phyloP scores from a whole-genome alignment of 1,140 invertebrate species.

The Drosophila lacertosa region DNA sequence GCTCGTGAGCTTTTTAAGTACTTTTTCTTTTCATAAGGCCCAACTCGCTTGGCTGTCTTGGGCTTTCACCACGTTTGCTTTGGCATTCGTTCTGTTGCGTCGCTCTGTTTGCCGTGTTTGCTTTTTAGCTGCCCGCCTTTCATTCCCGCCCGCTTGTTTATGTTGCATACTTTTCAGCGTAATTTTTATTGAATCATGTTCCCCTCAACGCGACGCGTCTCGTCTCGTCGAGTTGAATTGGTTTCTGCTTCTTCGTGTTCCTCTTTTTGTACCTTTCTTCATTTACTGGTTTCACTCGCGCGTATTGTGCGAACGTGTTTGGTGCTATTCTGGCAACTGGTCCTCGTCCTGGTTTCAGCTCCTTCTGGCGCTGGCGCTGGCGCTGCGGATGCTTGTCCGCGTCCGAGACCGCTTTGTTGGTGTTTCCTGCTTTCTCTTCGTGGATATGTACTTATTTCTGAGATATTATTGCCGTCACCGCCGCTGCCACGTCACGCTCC shows the following conservation, averaged over 20 bases:
- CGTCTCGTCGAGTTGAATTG: slow-evolving; percentile 21
- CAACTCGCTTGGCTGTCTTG: slow-evolving; percentile 29
- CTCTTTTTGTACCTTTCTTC: slow-evolving; percentile 37
- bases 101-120: slow-evolving; percentile 30
- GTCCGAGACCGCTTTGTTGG: slow-evolving; percentile 17
- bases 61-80: slow-evolving; percentile 68
- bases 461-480: slow-evolving; percentile 42
- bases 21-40: slow-evolving; percentile 67
- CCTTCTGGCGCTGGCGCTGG: neutral
- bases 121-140: slow-evolving; percentile 7
- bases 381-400: slow-evolving; percentile 11
- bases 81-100: slow-evolving; percentile 57
- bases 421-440: slow-evolving; percentile 18
- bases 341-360: slow-evolving; percentile 1
- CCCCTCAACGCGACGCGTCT: slow-evolving; percentile 25
- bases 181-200: slow-evolving; percentile 82
- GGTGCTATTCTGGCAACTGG: slow-evolving; percentile 21
- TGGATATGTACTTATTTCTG: slow-evolving; percentile 37
- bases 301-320: slow-evolving; percentile 52
- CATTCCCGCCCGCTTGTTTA: slow-evolving; percentile 40
- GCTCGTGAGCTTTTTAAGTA: slow-evolving; percentile 81
- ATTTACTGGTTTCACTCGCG: slow-evolving; percentile 44
- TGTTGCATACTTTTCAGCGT: slow-evolving; percentile 79
- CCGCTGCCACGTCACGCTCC: slow-evolving; percentile 41
- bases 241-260: slow-evolving; percentile 38